These are phyloP conservation scores for Nematolebias whitei DNA, from an alignment of 2,113 vertebrate genomes.

Conservation along the genomic window DNA sequence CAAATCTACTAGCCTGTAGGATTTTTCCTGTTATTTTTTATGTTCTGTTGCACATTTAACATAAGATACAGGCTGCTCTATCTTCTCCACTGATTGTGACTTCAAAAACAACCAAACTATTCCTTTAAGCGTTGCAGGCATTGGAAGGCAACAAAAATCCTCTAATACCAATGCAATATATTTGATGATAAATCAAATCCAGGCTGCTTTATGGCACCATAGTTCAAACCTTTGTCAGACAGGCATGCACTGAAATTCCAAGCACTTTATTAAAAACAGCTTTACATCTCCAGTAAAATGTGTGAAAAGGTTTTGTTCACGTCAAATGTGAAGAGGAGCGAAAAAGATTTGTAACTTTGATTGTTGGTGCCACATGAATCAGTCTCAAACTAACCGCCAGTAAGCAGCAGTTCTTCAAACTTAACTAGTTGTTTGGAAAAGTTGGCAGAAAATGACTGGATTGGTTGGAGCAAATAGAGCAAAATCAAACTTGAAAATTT, in stretches of 20 bases:
- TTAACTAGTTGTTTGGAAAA: neutral
- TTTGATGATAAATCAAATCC: neutral
- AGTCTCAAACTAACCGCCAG: neutral
- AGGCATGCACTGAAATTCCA: slow-evolving; percentile 45
- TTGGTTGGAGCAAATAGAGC: too few relatives aligned
- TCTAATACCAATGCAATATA: neutral
- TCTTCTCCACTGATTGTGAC: neutral
- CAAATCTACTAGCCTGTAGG: too few relatives aligned
- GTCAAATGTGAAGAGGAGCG: neutral
- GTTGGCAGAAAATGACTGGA: neutral
- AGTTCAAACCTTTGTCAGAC: slow-evolving; percentile 16
- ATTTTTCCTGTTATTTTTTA: too few relatives aligned
- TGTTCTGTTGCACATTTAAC: too few relatives aligned
- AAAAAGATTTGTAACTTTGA: neutral
- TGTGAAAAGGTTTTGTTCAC: neutral
- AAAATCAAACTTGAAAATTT: neutral
- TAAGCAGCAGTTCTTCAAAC: too few relatives aligned
- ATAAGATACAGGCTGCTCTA: neutral
- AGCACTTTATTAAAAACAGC: slow-evolving; percentile 21
- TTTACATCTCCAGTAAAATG: neutral
- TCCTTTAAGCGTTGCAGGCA: slow-evolving; percentile 16
- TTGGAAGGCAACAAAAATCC: slow-evolving; percentile 8
- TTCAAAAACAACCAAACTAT: slow-evolving; percentile 3
- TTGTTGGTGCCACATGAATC: neutral
- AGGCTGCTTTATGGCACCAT: slow-evolving; percentile 27